phyloP scores from a whole-genome alignment of 92 coral and sea anemone species.

The Umimayanthus kanabou region DNA sequence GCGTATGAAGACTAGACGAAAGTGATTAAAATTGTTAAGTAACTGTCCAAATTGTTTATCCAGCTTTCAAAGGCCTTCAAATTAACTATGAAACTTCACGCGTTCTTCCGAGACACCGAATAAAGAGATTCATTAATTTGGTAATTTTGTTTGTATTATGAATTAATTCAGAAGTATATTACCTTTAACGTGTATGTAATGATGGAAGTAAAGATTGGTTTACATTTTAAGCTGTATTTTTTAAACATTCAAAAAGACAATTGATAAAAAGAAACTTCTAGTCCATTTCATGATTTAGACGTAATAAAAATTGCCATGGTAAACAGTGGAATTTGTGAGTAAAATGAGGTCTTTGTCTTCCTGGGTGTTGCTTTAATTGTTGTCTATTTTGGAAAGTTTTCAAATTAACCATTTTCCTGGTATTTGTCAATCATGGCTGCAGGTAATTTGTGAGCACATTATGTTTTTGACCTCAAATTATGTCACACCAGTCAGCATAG shows the following conservation, averaged over 20 bases:
- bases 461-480: background rate
- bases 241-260: background rate
- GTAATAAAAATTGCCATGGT: background rate
- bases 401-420: constrained; percentile 8
- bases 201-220: too few species aligned
- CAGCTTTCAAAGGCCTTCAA: background rate
- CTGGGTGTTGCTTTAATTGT: background rate
- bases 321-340: background rate
- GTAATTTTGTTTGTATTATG: background rate
- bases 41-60: background rate
- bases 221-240: background rate
- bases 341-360: background rate
- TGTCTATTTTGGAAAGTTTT: constrained; percentile 5
- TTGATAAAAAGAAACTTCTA: background rate
- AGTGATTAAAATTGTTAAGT: background rate
- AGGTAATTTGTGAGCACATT: background rate
- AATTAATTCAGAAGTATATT: background rate
- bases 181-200: too few species aligned
- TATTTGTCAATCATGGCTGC: background rate
- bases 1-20: constrained; percentile 10
- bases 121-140: background rate
- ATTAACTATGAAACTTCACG: background rate
- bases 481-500: background rate
- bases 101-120: background rate
- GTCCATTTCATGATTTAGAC: background rate